A percentile compares a stretch with the other conserved stretches of the same genome.
Conservation (phyloP, 2,113 vertebrate genomes). For the Collichthys lucidus region DNA sequence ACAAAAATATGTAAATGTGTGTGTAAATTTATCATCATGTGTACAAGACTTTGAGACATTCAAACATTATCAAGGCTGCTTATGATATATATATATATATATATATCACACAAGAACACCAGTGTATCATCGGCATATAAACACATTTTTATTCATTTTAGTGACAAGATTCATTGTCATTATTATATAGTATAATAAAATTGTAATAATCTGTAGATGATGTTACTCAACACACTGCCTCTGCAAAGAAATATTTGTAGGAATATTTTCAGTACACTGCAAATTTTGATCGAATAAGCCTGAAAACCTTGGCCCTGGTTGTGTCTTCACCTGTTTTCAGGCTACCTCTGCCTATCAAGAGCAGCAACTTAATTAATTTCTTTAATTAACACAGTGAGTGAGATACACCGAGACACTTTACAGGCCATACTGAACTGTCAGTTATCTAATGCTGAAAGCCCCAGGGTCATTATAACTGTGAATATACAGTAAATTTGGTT, state of each 20-base stretch:
- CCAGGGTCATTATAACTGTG: conserved; percentile 18
- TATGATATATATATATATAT: neutral
- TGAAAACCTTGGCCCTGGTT: neutral
- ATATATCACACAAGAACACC: conserved; percentile 3
- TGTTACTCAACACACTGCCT: neutral
- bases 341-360: conserved; percentile 23
- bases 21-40: neutral
- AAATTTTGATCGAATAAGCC: neutral
- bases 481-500: conserved; percentile 19
- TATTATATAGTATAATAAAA: no score
- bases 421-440: conserved; percentile 5
- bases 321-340: conserved; percentile 23
- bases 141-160: neutral
- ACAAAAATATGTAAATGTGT: neutral
- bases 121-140: conserved; percentile 19
- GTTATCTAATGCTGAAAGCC: conserved; percentile 35
- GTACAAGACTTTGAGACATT: conserved; percentile 1
- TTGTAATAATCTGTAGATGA: neutral
- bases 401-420: conserved; percentile 10
- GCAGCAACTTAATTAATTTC: conserved; percentile 8
- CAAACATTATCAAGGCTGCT: conserved; percentile 69
- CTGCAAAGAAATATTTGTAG: neutral
- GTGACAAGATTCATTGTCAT: neutral
- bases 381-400: conserved; percentile 18
- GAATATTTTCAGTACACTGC: neutral